A percentile compares a stretch with the other conserved stretches of the same genome.
Evolutionary conservation across 2,888 invertebrate genomes (phyloP).

Genomic region (Mythimna loreyi): DNA sequence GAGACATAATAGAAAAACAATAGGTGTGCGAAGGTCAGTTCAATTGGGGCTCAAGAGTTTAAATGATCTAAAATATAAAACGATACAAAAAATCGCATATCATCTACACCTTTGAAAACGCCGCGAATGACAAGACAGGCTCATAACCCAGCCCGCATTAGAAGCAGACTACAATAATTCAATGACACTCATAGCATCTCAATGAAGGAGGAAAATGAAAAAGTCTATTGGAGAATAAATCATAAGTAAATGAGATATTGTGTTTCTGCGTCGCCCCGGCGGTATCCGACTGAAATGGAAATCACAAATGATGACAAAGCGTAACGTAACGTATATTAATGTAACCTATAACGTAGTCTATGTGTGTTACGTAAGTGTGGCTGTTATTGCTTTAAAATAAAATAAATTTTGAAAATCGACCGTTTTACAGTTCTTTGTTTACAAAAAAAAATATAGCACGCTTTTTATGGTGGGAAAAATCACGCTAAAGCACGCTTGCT

Average conservation of each 20-base stretch:
- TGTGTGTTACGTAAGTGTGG: slow-evolving; percentile 25
- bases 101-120: neutral
- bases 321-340: slow-evolving; percentile 79
- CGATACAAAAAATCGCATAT: neutral
- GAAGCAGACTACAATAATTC: slow-evolving; percentile 68
- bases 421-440: no score
- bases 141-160: slow-evolving; percentile 44
- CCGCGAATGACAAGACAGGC: slow-evolving; percentile 16
- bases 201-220: slow-evolving; percentile 77
- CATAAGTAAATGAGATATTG: slow-evolving; percentile 86
- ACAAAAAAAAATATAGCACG: no score
- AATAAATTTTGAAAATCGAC: neutral
- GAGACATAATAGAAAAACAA: no score
- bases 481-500: no score
- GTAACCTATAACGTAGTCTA: slow-evolving; percentile 57
- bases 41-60: no score
- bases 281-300: slow-evolving; percentile 77
- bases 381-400: slow-evolving; percentile 10
- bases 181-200: slow-evolving; percentile 72
- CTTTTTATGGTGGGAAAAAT: no score
- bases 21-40: no score
- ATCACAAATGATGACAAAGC: slow-evolving; percentile 82
- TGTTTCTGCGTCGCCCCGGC: slow-evolving; percentile 73
- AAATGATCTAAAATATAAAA: no score
- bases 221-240: slow-evolving; percentile 83